Conservation (phyloP, 2,888 invertebrate species). For the Petrolisthes manimaculis region DNA sequence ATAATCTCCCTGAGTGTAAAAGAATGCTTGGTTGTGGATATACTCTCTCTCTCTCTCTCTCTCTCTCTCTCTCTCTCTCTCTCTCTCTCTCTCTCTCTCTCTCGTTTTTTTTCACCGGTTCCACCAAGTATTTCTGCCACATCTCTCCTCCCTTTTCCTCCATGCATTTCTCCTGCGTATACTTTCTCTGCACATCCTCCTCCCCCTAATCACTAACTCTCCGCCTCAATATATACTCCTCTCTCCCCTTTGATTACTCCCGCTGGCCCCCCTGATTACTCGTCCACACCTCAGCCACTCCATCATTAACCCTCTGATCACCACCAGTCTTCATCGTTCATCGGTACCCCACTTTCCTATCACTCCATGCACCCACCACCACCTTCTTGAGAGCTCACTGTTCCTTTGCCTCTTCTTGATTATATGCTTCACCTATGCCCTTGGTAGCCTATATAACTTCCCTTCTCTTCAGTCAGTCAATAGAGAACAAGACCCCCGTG, state of each 20-base stretch:
- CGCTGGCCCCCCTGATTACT: neutral
- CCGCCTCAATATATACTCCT: conserved; percentile 4
- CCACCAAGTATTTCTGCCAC: neutral
- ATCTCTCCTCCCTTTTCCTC: conserved; percentile 9
- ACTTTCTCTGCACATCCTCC: neutral
- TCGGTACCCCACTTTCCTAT: conserved; percentile 10
- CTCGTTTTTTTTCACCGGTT: neutral
- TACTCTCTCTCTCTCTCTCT: conserved; percentile 6
- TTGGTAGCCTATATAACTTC: too few species aligned
- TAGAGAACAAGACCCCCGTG: too few species aligned
- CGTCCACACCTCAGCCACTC: neutral
- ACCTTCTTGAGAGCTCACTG: conserved; percentile 5
- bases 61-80: neutral
- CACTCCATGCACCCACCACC: conserved; percentile 12
- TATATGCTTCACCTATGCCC: too few species aligned
- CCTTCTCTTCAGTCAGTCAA: too few species aligned
- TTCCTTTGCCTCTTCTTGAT: conserved; percentile 22
- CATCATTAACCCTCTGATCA: neutral
- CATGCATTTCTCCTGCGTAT: neutral
- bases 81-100: neutral
- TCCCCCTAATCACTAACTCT: neutral
- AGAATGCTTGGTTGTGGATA: too few species aligned
- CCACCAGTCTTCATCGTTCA: neutral
- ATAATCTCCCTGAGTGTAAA: too few species aligned
- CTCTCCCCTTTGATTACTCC: conserved; percentile 5